Evolutionary conservation across 2,113 vertebrate genomes (phyloP), one percentile per base, ranked within the genome.

Genomic region (Pyxicephalus adspersus): DNA sequence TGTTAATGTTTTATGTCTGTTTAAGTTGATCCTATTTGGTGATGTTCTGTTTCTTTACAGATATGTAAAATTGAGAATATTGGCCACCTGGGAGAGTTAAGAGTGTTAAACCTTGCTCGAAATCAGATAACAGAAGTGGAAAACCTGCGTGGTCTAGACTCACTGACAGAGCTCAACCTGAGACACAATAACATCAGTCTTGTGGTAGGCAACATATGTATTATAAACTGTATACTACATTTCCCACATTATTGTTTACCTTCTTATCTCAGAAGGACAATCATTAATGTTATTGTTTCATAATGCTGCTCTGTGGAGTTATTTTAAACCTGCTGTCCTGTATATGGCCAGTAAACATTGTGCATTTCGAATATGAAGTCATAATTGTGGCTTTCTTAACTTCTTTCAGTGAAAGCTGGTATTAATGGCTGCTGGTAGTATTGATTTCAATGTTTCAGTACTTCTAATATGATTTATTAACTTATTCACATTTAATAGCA

Each of bases 21-120:
- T 19, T 77, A 55, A 18, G 3, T 38, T 57, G n/a, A 84, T 57
- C 18, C 19, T 16, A 76, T 64, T 6, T 45, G 31, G 17, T 51
- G 26, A 64, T 65, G 15, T 45, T 68, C 23, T 6, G 60, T 83
- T 87, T 82, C 81, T 34, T 89, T 83, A 81, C 88, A 99, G 97
- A 97, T 99, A 84, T 84, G 88, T 79, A 91, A 89, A 88, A 95
- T 98, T 64, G 96, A 97, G 90, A 96, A 96, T 80, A 71, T 98
- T 8, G 88, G 86, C 84, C 95, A 96, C 84, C 88, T 99, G 83
- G 87, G 88, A 25, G 90, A 96, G 72, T 91, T 99, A 77, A 91
- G 90, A 81, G 93, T 96, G 76, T 88, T 99, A 87, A 99, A 99
- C 89, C 92, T 99, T 86, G 94, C 98, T 63, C 93, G 95, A 81